Base-by-base conservation (phyloP, 2,113 vertebrate species). In the Ammodramus savannarum region DNA sequence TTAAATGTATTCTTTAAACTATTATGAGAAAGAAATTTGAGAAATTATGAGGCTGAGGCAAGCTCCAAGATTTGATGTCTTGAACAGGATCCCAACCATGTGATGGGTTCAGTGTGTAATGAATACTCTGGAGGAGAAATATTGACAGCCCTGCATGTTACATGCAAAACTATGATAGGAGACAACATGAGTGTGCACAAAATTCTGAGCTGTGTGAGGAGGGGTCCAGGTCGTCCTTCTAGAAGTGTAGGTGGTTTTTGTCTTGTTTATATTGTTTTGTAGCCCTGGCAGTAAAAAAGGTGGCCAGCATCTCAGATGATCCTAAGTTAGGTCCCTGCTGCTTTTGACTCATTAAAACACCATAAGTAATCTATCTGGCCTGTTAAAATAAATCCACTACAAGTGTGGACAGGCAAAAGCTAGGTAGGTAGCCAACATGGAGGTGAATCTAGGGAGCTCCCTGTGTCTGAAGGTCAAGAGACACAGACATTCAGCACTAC, bases 221-320 rank as follows among this genome's bases (percentile, higher is more conserved):
- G 20, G 3, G 16, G 25, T 79, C 25, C 27, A 61, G 62, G 8
- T 36, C 86, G 49, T 39, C 57, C 32, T 13, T 2, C 2, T 16
- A 22, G 16, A 77, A 49, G 1, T 3, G 3, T 16, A 38, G 6
- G 10, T 0, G 1, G 4, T 48, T 74, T 87, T 57, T 58, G 7
- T 57, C 34, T 34, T 44, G 4, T 39, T 76, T 73, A 13, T 58
- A 9, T 36, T 38, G 7, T 36, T 69, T 13, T 3, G 27, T 55
- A 65, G 36, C 21, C n/a, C 11, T 38, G 36, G n/a, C 25, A 93
- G 27, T 65, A 79, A 61, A 61, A 72, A 55, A 5, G 4, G 13
- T 26, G 27, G 13, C 29, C 67, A 58, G 7, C 27, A 20, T 59
- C 32, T 68, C 34, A 16, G 26, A 46, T 58, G 46, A 51, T 66